Conservation (phyloP, 2,888 invertebrate species). For the Macroteleia sp. region DNA sequence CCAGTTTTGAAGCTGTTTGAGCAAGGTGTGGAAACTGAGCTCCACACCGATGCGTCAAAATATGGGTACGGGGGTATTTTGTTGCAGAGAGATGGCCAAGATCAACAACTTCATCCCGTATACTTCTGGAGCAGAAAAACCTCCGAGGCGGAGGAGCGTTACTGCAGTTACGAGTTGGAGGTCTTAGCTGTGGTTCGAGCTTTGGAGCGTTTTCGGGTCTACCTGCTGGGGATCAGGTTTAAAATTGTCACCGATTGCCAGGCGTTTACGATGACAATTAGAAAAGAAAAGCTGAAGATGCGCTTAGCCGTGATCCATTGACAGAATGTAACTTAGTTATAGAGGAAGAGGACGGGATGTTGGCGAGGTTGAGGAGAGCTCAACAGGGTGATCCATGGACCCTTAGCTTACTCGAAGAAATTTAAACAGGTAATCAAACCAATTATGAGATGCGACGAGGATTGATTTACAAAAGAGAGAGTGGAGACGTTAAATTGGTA, state of each 20-base stretch:
- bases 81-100: slow-evolving; percentile 25
- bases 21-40: no score
- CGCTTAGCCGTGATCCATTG: no score
- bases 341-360: no score
- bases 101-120: slow-evolving; percentile 35
- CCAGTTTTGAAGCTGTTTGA: no score
- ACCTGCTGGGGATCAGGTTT: slow-evolving; percentile 9
- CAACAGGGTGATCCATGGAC: no score
- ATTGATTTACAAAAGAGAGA: background rate
- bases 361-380: no score
- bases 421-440: no score
- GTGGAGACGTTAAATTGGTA: background rate
- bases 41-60: slow-evolving; percentile 22
- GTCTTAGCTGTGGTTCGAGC: slow-evolving; percentile 37
- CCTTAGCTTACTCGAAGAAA: no score
- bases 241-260: slow-evolving; percentile 42
- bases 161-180: slow-evolving; percentile 40
- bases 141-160: background rate
- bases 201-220: background rate
- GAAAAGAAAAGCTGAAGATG: no score
- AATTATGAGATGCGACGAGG: no score
- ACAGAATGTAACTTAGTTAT: no score
- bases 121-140: slow-evolving; percentile 27
- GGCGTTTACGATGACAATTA: slow-evolving; percentile 8
- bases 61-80: slow-evolving; percentile 40